Conservation (phyloP, 1,140 invertebrate genomes). For the Bombus difficillimus region DNA sequence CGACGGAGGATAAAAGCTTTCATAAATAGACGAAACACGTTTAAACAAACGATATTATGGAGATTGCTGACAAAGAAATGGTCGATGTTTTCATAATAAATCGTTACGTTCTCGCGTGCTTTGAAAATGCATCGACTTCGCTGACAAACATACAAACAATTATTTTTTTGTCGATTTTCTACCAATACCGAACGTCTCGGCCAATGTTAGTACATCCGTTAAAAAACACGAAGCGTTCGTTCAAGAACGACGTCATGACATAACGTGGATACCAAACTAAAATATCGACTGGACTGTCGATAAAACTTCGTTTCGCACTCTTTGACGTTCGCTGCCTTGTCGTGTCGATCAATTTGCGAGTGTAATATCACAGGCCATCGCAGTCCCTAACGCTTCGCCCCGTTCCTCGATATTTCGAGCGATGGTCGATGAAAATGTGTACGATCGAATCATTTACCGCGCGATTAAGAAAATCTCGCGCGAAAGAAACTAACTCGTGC, state of each 20-base stretch:
- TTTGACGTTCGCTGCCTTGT: background rate
- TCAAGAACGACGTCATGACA: background rate
- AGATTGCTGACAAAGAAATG: background rate
- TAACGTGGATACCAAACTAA: background rate
- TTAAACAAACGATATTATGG: too few species aligned
- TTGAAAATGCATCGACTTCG: background rate
- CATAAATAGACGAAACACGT: too few species aligned
- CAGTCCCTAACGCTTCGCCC: background rate
- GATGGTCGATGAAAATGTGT: background rate
- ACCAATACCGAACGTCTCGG: background rate
- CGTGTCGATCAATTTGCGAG: too few species aligned
- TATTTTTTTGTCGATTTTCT: too few species aligned
- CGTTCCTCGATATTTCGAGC: background rate
- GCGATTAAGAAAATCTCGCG: background rate
- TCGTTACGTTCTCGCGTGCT: background rate
- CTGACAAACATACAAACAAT: too few species aligned
- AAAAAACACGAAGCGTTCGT: background rate
- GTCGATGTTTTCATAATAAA: background rate
- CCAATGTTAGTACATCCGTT: background rate
- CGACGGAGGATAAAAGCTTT: too few species aligned
- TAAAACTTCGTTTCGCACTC: constrained; percentile 19
- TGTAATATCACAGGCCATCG: background rate
- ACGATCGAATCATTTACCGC: background rate
- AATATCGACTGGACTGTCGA: constrained; percentile 28
- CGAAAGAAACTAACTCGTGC: background rate